Evolutionary conservation across 2,113 vertebrate species (phyloP).

Genomic region (Chroicocephalus ridibundus): DNA sequence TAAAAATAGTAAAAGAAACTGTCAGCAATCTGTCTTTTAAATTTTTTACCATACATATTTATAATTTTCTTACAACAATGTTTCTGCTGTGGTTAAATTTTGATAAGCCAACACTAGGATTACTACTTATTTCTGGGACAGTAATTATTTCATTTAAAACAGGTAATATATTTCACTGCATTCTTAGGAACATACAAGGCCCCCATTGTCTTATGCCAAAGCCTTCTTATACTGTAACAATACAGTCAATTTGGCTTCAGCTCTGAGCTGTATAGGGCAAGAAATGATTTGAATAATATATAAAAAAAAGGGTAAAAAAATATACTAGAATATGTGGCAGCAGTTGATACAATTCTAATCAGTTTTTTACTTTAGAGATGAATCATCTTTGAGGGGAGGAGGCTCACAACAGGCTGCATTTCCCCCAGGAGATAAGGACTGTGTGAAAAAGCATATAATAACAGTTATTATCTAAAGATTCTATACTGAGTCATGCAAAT

Average conservation of each 20-base stretch:
- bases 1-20: neutral
- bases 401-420: neutral
- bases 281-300: neutral
- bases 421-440: neutral
- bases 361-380: neutral
- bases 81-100: neutral
- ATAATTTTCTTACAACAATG: slow-evolving; percentile 34
- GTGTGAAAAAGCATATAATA: neutral
- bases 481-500: neutral
- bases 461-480: neutral
- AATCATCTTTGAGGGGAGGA: neutral
- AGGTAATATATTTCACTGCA: neutral
- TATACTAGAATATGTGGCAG: neutral
- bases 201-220: neutral
- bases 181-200: neutral
- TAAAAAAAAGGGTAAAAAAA: neutral
- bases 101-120: neutral
- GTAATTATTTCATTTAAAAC: neutral
- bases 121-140: slow-evolving; percentile 33
- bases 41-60: neutral
- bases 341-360: neutral
- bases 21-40: neutral
- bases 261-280: neutral
- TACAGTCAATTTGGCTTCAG: neutral
- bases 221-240: neutral